These are phyloP conservation scores for Hirtodrosophila cameraria DNA, from an alignment of 2,888 invertebrate species.

Conservation along the genomic window DNA sequence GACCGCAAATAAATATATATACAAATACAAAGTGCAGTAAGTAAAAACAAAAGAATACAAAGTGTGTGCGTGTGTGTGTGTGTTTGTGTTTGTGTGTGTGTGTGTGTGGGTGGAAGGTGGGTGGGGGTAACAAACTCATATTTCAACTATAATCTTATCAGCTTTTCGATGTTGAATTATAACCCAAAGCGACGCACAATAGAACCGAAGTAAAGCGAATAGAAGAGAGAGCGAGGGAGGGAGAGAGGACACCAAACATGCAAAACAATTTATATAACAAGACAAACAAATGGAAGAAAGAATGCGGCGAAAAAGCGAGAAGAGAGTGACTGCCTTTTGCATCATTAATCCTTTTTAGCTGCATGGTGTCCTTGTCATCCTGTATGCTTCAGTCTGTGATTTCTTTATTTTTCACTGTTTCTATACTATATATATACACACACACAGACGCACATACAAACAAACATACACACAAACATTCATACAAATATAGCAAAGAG, in stretches of 20 bases:
- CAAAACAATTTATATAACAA: constrained; percentile 54
- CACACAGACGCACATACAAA: constrained; percentile 4
- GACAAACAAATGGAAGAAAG: constrained; percentile 5
- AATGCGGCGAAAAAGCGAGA: not conserved
- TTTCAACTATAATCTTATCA: constrained; percentile 71
- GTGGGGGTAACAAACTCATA: constrained; percentile 51
- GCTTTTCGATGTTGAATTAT: constrained; percentile 71
- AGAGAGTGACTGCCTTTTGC: constrained; percentile 22
- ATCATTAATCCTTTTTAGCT: constrained; percentile 60
- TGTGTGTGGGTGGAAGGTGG: not conserved
- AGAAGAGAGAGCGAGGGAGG: not conserved
- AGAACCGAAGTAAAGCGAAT: not conserved
- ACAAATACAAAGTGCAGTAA: constrained; percentile 32
- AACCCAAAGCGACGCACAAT: constrained; percentile 33
- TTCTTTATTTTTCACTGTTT: constrained; percentile 41
- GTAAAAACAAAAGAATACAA: constrained; percentile 8
- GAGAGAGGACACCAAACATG: constrained; percentile 19
- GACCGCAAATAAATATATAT: constrained; percentile 48
- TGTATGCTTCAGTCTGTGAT: constrained; percentile 30
- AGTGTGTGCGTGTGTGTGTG: not conserved
- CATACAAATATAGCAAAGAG: constrained; percentile 1
- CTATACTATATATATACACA: not conserved
- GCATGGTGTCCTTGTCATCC: constrained; percentile 24
- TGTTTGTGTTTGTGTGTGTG: not conserved
- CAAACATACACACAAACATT: not conserved